These are phyloP conservation scores for Calypte anna DNA, from an alignment of 2,113 vertebrate genomes.

Conservation along the genomic window DNA sequence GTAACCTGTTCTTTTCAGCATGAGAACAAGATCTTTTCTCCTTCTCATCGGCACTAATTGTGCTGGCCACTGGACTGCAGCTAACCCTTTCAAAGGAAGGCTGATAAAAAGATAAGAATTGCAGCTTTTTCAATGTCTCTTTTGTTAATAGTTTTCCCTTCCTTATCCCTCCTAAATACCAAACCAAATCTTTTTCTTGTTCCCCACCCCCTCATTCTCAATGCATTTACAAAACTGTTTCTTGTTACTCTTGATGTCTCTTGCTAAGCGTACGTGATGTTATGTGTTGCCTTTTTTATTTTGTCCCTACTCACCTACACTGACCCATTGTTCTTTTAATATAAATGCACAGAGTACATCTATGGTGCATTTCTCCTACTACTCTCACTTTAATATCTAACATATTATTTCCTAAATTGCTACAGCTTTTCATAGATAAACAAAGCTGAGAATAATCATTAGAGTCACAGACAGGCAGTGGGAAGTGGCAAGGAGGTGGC, in stretches of 20 bases:
- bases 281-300: not conserved
- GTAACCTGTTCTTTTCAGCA: conserved; percentile 13
- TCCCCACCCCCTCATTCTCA: not conserved
- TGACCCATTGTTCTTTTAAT: not conserved
- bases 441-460: conserved; percentile 34
- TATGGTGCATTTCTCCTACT: not conserved
- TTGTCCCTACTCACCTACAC: not conserved
- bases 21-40: conserved; percentile 27
- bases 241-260: not conserved
- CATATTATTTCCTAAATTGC: not conserved
- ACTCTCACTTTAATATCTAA: conserved; percentile 1
- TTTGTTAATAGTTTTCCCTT: not conserved
- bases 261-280: not conserved
- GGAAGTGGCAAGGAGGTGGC: conserved; percentile 51
- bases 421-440: conserved; percentile 35
- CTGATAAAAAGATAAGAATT: conserved; percentile 48
- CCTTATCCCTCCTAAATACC: not conserved
- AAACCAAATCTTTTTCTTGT: not conserved
- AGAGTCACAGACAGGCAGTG: conserved; percentile 47
- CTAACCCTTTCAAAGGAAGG: conserved; percentile 34
- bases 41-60: conserved; percentile 17
- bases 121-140: not conserved
- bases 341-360: not conserved
- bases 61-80: conserved; percentile 3
- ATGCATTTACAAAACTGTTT: not conserved